Percentiles rank a stretch among this genome's conserved stretches.
These are phyloP conservation scores for Frieseomelitta varia DNA, from an alignment of 1,140 invertebrate genomes.

Conservation along the genomic window DNA sequence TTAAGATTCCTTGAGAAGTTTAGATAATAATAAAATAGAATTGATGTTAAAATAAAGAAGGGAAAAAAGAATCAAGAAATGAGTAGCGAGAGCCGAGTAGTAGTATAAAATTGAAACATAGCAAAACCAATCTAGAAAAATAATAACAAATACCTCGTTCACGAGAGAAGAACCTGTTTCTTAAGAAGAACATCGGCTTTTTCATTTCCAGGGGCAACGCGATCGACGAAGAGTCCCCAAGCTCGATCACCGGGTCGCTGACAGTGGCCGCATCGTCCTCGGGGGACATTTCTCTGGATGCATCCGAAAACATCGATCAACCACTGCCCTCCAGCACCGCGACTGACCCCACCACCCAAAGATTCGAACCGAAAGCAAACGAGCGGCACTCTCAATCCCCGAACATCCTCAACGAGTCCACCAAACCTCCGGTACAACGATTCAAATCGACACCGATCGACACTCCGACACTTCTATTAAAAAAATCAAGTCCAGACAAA, in stretches of 20 bases:
- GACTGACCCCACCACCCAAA: background rate
- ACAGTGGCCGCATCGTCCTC: conserved; percentile 32
- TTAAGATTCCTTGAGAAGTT: too few species aligned
- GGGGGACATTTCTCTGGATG: conserved; percentile 18
- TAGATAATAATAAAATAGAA: too few species aligned
- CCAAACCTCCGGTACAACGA: background rate
- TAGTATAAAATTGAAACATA: too few species aligned
- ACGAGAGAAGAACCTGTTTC: too few species aligned
- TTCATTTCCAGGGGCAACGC: conserved; percentile 68
- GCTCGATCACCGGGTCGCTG: conserved; percentile 40
- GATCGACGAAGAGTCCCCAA: conserved; percentile 73
- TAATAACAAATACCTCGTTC: too few species aligned
- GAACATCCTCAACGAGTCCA: background rate
- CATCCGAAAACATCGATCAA: conserved; percentile 1
- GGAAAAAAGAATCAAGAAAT: too few species aligned
- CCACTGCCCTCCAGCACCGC: conserved; percentile 4
- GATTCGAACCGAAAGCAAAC: background rate
- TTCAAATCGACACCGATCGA: background rate
- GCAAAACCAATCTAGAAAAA: too few species aligned
- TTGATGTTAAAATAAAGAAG: too few species aligned
- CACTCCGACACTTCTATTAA: background rate
- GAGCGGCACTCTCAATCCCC: background rate
- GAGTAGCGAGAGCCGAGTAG: too few species aligned
- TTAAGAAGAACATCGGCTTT: too few species aligned
- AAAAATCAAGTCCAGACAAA: background rate